Evolutionary conservation across 1,140 invertebrate species (phyloP).

Genomic region (Saccostrea echinata): DNA sequence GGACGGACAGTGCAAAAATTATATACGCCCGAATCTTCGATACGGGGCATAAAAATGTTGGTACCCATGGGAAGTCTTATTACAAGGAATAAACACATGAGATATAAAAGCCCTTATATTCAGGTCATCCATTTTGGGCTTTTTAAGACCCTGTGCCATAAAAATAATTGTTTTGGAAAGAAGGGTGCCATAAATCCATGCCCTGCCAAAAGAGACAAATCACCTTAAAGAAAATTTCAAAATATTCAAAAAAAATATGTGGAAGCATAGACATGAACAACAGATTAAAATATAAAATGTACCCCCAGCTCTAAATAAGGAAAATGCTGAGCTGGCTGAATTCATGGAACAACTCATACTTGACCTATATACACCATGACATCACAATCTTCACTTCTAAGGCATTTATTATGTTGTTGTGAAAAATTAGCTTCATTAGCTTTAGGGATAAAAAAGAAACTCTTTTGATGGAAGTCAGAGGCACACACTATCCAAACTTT

Average conservation of each 20-base stretch:
- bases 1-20: too few relatives aligned
- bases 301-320: not conserved
- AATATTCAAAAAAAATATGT: not conserved
- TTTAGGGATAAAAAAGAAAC: not conserved
- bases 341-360: not conserved
- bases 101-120: too few relatives aligned
- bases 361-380: constrained; percentile 6
- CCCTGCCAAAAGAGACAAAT: not conserved
- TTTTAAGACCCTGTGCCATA: too few relatives aligned
- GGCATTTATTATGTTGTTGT: not conserved
- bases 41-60: too few relatives aligned
- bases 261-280: not conserved
- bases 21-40: too few relatives aligned
- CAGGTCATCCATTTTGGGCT: too few relatives aligned
- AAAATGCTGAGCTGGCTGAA: not conserved
- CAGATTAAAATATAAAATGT: not conserved
- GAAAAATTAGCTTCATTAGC: constrained; percentile 32
- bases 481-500: not conserved
- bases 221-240: not conserved
- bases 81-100: too few relatives aligned
- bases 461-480: constrained; percentile 25
- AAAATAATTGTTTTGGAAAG: too few relatives aligned
- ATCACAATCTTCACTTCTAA: constrained; percentile 25
- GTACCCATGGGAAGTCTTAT: too few relatives aligned
- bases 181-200: too few relatives aligned